Base-by-base conservation (phyloP, 2,888 invertebrate genomes). In the Tupiocoris notatus region DNA sequence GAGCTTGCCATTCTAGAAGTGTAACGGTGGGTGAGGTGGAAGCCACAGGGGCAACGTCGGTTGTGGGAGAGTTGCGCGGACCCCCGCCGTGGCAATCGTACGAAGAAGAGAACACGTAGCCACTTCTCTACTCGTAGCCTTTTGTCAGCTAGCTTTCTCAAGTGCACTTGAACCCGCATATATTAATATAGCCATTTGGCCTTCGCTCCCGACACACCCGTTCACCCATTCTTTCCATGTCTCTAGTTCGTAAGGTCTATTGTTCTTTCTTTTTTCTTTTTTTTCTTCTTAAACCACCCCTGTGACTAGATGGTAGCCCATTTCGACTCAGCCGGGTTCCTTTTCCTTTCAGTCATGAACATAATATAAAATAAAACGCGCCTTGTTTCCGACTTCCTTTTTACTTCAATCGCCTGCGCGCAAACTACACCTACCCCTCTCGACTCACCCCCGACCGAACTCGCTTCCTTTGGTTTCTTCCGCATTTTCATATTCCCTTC, bases 101-200 rank as follows among this genome's bases (percentile, higher is more conserved):
- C 57, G 64, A 59, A 58, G 59, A 66, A 64, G 70, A 58, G 59
- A 66, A 64, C 58, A 75, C 75, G 64, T 75, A 75, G 75, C 75
- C 75, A 75, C 75, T 75, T 75, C 66, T 75, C 66, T 75, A 74
- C 74, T 64, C 56, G 39, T 54, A 39, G 67, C 66, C 75, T 64
- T 75, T 75, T 75, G 75, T 75, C 75, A 75, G 75, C 75, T 75
- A 75, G 66, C 75, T 75, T 56, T 67, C 75, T 63, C 75, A 59
- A 75, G 75, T 75, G 75, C 75, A 75, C 75, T 75, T 75, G 75
- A 75, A 75, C 75, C 75, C 66, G 75, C 75, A 75, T 75, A 75
- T 75, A 75, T 75, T 75, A 75, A 75, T 75, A 75, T 75, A 75
- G 75, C 75, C 75, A 75, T 75, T 75, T 75, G 75, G 75, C 75